Percentiles rank a stretch among this genome's conserved stretches.
These are phyloP conservation scores for Bilobella aurantiaca DNA, from an alignment of 1,140 invertebrate genomes.

Conservation along the genomic window DNA sequence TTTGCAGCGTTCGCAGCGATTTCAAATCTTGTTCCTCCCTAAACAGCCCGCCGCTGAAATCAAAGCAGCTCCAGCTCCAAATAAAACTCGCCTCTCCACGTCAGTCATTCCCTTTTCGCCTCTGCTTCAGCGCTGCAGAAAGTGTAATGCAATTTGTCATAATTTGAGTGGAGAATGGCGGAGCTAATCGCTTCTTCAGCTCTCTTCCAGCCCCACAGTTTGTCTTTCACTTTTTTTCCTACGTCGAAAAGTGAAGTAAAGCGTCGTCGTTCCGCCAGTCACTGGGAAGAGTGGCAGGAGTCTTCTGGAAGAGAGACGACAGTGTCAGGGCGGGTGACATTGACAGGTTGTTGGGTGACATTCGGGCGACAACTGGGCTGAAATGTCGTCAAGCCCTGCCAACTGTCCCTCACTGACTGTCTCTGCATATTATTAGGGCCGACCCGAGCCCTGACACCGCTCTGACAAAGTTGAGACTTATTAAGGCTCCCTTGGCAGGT, in stretches of 20 bases:
- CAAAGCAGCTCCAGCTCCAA: no score
- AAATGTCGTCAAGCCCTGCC: conserved; percentile 18
- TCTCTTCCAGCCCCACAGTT: conserved; percentile 9
- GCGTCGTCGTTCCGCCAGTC: conserved; percentile 28
- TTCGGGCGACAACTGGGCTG: conserved; percentile 27
- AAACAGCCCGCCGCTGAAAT: no score
- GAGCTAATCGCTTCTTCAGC: conserved; percentile 32
- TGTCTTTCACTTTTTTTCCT: conserved; percentile 25
- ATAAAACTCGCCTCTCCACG: conserved; percentile 15
- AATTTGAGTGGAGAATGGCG: conserved; percentile 34
- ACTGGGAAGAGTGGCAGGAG: no score
- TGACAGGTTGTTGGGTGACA: conserved; percentile 30
- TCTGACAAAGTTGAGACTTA: no score
- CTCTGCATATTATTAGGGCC: no score
- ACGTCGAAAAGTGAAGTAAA: no score
- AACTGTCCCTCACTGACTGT: conserved; percentile 28
- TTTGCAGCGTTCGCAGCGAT: no score
- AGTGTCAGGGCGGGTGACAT: conserved; percentile 28
- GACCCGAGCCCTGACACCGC: no score
- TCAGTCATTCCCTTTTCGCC: conserved; percentile 31
- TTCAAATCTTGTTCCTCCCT: no score
- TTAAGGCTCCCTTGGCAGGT: background rate
- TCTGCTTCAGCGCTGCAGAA: conserved; percentile 9
- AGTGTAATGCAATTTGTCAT: conserved; percentile 34
- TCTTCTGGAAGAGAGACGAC: conserved; percentile 8